phyloP scores from a whole-genome alignment of 2,797 vertebrate species.

The Bradypodion pumilum region DNA sequence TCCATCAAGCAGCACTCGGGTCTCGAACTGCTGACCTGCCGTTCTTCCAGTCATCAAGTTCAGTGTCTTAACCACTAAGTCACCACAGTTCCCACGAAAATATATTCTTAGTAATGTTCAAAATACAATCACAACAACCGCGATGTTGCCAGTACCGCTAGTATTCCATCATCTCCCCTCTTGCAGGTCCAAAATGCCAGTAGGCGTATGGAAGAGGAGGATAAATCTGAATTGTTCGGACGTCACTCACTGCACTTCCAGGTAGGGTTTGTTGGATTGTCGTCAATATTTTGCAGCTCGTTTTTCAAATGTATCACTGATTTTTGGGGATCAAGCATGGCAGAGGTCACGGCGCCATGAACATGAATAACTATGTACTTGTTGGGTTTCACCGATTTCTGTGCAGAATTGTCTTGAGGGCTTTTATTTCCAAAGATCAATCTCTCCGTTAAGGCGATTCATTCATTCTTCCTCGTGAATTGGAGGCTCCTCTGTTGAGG shows the following conservation, averaged over 20 bases:
- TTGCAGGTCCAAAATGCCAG: constrained; percentile 29
- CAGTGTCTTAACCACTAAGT: too few relatives aligned
- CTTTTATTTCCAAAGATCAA: constrained; percentile 13
- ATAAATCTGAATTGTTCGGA: background rate
- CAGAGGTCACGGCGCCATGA: background rate
- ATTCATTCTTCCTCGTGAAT: background rate
- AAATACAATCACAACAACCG: background rate
- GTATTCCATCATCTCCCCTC: background rate
- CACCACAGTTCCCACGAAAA: too few relatives aligned
- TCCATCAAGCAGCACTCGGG: too few relatives aligned
- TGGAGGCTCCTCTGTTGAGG: constrained; percentile 11
- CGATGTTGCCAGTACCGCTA: background rate
- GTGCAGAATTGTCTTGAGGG: background rate
- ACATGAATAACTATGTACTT: background rate
- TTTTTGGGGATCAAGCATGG: background rate
- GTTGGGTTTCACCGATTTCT: background rate
- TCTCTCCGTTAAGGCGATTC: background rate
- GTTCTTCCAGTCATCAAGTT: too few relatives aligned
- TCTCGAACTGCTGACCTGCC: too few relatives aligned
- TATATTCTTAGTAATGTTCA: background rate
- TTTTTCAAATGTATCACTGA: background rate
- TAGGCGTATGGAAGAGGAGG: constrained; percentile 20
- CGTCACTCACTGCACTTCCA: constrained; percentile 11
- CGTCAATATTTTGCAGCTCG: background rate
- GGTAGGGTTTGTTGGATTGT: constrained; percentile 36